Conservation (phyloP, 1,140 invertebrate species). For the Frieseomelitta varia region DNA sequence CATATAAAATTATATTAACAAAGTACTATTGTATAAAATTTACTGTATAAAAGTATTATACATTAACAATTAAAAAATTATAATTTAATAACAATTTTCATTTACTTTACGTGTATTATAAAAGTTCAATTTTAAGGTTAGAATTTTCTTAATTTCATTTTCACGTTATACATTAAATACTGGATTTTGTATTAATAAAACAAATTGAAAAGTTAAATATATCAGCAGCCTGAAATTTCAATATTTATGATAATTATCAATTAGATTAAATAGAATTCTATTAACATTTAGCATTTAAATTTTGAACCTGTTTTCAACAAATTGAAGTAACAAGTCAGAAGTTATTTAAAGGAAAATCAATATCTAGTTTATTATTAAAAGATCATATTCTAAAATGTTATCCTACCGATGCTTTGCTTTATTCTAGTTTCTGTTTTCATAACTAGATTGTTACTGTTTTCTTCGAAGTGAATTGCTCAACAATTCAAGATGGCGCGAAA, state of each 20-base stretch:
- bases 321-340: neutral
- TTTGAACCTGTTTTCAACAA: neutral
- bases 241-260: neutral
- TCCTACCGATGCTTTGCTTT: constrained; percentile 27
- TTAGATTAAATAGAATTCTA: neutral
- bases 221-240: neutral
- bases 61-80: neutral
- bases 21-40: neutral
- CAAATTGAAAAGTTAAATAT: neutral
- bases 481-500: constrained; percentile 35
- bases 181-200: neutral
- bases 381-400: neutral
- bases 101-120: neutral
- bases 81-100: neutral
- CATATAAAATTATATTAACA: neutral
- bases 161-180: neutral
- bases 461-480: neutral
- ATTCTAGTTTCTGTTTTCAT: constrained; percentile 28
- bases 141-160: neutral
- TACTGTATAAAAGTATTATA: neutral
- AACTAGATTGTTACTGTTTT: constrained; percentile 10
- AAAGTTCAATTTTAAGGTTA: neutral
- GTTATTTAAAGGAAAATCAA: neutral
- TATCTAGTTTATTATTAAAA: neutral
- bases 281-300: neutral